Base-by-base conservation (phyloP, 2,113 vertebrate genomes). In the Trochalopteron elliotii region DNA sequence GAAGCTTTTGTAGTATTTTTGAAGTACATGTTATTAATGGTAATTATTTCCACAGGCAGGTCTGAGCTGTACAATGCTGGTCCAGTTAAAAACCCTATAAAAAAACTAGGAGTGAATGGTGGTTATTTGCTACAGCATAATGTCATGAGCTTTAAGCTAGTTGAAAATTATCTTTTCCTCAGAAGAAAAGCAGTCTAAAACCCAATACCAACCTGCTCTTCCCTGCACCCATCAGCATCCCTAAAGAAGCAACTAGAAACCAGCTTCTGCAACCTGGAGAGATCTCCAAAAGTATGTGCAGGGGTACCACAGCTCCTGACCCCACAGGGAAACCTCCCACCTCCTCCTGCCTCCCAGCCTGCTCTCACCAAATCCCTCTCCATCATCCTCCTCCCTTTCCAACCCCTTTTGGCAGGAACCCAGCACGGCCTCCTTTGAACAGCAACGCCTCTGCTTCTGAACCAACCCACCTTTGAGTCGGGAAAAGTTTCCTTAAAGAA, bases 401-500 rank as follows among this genome's bases (percentile, higher is more conserved):
- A 57, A 2, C 24, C 64, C 28, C 0, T 31, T 37, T 8, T 0
- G 3, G 55, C 57, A 18, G 18, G 55, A 1, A 7, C 31, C 42
- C 81, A 13, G 55, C 61, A 33, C 2, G 0, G 20, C n/a, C 35
- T 19, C 64, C 12, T 59, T 1, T 2, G 8, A 25, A 11, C 2
- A 0, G 77, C 65, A 30, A 2, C 0, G n/a, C 17, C 49, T 6
- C 53, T 11, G 53, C 25, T 60, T 14, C 3, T 0, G 21, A 60
- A 21, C 53, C 15, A 12, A 40, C 98, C 97, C 96, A 99, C 99
- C 98, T 99, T 99, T 13, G 99, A 98, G n/a, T 98, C 97, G 0
- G 99, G 99, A 91, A 99, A 99, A 7, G 98, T 98, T 93, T 99
- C 99, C 96, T 98, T 98, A 63, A 99, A 99, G 98, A 99, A 99